Evolutionary conservation across 2,888 invertebrate species (phyloP).

Genomic region (Sericinus montela): DNA sequence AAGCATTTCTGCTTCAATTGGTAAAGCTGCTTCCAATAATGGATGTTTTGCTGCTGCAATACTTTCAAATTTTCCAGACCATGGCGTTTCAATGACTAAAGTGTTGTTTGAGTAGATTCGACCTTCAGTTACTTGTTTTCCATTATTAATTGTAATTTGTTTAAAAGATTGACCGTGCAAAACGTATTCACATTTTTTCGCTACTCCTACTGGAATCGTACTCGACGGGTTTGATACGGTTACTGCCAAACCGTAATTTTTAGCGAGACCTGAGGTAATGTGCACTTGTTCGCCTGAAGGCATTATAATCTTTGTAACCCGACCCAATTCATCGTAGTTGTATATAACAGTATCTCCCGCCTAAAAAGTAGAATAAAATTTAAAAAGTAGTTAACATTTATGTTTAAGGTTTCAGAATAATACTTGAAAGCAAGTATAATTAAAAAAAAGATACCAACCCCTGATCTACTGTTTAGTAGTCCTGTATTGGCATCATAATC

Average conservation of each 20-base stretch:
- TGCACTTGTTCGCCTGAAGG: constrained; percentile 95
- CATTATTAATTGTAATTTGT: constrained; percentile 84
- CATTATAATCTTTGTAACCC: constrained; percentile 90
- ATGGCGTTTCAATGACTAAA: constrained; percentile 85
- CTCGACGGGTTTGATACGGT: constrained; percentile 81
- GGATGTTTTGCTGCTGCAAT: constrained; percentile 91
- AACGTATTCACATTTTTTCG: constrained; percentile 79
- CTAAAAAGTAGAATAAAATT: constrained; percentile 52
- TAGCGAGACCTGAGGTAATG: constrained; percentile 87
- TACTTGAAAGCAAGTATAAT: too few relatives aligned
- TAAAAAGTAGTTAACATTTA: background rate
- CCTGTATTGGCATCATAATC: constrained; percentile 95
- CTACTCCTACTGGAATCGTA: constrained; percentile 74
- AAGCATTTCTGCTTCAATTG: constrained; percentile 93
- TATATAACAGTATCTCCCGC: constrained; percentile 94
- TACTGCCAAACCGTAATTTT: constrained; percentile 87
- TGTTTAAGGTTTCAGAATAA: too few relatives aligned
- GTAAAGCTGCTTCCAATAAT: constrained; percentile 88
- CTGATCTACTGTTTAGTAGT: constrained; percentile 90
- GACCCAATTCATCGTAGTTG: constrained; percentile 93
- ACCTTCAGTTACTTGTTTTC: constrained; percentile 85
- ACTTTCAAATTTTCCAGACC: constrained; percentile 86
- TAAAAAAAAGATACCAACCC: constrained; percentile 71
- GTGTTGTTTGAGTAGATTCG: constrained; percentile 89
- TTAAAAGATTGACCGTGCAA: constrained; percentile 83